Conservation (phyloP, 2,888 invertebrate species). For the Penaeus monodon region DNA sequence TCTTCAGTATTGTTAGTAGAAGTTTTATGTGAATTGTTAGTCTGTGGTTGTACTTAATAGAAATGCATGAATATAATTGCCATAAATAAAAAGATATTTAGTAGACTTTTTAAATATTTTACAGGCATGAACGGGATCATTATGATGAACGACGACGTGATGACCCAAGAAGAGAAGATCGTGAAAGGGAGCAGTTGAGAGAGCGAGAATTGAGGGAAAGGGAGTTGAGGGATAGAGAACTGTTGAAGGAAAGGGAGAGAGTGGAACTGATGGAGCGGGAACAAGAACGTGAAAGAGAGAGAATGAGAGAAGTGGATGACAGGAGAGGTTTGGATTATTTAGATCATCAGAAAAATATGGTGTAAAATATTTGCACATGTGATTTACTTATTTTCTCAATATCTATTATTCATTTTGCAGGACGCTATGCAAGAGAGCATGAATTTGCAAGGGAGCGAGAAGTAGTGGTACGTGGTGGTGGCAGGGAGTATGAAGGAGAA, state of each 20-base stretch:
- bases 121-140: conserved; percentile 55
- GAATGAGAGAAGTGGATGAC: conserved; percentile 54
- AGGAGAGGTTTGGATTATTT: conserved; percentile 48
- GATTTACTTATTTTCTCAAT: neutral
- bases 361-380: neutral
- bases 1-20: neutral
- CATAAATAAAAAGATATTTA: neutral
- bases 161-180: conserved; percentile 51
- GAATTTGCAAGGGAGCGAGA: conserved; percentile 55
- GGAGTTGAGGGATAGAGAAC: conserved; percentile 45
- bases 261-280: conserved; percentile 33
- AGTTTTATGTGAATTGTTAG: neutral
- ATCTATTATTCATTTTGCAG: conserved; percentile 4
- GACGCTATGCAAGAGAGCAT: conserved; percentile 50
- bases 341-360: neutral
- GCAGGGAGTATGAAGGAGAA: conserved; percentile 45
- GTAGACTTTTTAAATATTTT: neutral
- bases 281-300: conserved; percentile 55
- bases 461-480: conserved; percentile 41
- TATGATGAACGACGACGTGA: conserved; percentile 52
- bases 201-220: conserved; percentile 55
- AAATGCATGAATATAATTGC: conserved; percentile 1
- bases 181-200: conserved; percentile 48
- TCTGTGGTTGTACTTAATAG: neutral
- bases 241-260: conserved; percentile 53